Base-by-base conservation (phyloP, 2,113 vertebrate species). In the Sitta europaea region DNA sequence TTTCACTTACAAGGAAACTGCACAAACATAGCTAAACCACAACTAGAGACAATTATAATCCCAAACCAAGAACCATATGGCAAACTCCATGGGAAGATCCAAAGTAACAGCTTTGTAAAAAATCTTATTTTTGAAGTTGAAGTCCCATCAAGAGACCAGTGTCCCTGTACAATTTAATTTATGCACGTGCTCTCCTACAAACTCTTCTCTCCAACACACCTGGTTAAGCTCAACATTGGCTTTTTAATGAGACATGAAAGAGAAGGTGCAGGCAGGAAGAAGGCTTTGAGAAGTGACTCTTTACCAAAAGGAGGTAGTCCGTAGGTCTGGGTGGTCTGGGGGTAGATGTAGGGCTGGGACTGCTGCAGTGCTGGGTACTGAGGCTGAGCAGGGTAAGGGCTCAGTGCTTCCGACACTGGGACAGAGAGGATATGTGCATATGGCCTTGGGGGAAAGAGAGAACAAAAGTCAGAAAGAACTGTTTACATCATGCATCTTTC, bases 251-350 rank as follows among this genome's bases (percentile, higher is more conserved):
- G 77, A 73, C 23, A 10, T 6, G 9, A 58, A 75, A 57, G 35
- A 58, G 4, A 2, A 86, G 71, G 0, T 86, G 63, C 63, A 93
- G 67, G 67, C 75, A 86, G 19, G 4, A 12, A 77, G 62, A 82
- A 92, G 47, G 10, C 55, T 87, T 77, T 78, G 55, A 40, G 19
- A 88, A 90, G 71, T 76, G 33, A 28, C 36, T 74, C 59, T 99
- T 98, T 98, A 99, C 99, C 99, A 4, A 99, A 99, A 91, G 99
- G 99, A 95, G 99, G 99, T 98, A 99, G 99, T 98, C 99, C 99
- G 0, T 99, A 99, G 24, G 98, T 98, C 97, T 99, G 99, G 71
- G 98, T 98, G 25, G 98, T 98, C 96, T 99, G 99, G 72, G 99
- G 98, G 95, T 99, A 99, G 96, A 99, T 94, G 92, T 99, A 99